These are phyloP conservation scores for Scolopax bukidnonensis DNA, from an alignment of 2,797 vertebrate species.

Conservation along the genomic window DNA sequence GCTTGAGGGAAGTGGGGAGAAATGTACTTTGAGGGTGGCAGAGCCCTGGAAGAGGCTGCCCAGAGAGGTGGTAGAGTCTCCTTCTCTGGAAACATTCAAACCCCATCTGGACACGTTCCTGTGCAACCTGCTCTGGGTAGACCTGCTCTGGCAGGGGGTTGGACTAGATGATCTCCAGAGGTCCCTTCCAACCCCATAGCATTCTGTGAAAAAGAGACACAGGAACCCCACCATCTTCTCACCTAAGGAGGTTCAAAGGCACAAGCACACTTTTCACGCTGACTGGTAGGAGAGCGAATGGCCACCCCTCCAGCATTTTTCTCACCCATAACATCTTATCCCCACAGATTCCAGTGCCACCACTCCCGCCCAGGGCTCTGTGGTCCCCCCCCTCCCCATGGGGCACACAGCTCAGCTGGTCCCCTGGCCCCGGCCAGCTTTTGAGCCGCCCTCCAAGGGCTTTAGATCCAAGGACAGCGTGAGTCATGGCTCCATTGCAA, in stretches of 20 bases:
- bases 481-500: neutral
- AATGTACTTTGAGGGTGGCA: too few species aligned
- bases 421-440: rapidly evolving
- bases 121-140: too few species aligned
- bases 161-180: too few species aligned
- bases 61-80: too few species aligned
- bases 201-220: too few species aligned
- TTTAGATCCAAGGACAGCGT: neutral
- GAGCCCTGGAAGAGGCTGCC: too few species aligned
- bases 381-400: rapidly evolving
- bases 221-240: rapidly evolving
- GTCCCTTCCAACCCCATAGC: too few species aligned
- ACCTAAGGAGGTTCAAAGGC: rapidly evolving
- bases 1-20: rapidly evolving
- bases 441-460: neutral
- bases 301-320: neutral
- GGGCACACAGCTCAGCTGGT: neutral
- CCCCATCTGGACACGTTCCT: too few species aligned
- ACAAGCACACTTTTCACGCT: rapidly evolving
- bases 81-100: too few species aligned
- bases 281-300: rapidly evolving
- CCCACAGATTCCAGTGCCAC: neutral
- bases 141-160: too few species aligned
- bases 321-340: rapidly evolving
- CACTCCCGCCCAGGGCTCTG: rapidly evolving